phyloP scores from a whole-genome alignment of 2,113 vertebrate genomes.

The Sapayoa aenigma region DNA sequence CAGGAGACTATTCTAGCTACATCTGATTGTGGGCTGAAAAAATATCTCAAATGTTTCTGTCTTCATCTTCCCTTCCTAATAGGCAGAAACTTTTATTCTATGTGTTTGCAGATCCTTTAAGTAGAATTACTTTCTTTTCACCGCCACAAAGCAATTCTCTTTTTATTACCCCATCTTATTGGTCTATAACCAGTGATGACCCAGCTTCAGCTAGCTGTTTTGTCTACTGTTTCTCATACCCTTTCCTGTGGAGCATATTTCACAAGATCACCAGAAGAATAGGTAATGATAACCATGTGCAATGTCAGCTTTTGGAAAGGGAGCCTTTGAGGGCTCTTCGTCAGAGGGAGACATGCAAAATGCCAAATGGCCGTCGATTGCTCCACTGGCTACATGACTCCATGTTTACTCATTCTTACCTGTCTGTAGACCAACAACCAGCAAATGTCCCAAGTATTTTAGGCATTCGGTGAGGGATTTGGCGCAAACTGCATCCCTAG shows the following conservation, averaged over 20 bases:
- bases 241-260: not conserved
- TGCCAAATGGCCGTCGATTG: not conserved
- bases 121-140: not conserved
- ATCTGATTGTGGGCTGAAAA: not conserved
- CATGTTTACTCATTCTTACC: constrained; percentile 34
- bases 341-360: not conserved
- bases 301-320: constrained; percentile 1
- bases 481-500: not conserved
- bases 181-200: not conserved
- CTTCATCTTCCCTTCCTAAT: not conserved
- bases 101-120: not conserved
- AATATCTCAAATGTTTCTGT: not conserved
- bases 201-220: not conserved
- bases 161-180: not conserved
- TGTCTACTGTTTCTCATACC: not conserved
- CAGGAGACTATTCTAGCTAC: not conserved
- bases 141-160: not conserved
- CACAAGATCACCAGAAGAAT: not conserved
- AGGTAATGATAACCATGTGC: not conserved
- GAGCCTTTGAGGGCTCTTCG: not conserved
- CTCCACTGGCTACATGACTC: constrained; percentile 17
- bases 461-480: not conserved
- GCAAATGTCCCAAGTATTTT: not conserved
- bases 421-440: not conserved
- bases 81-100: not conserved